Conservation (phyloP, 2,888 invertebrate genomes). For the Leptinotarsa juncta region DNA sequence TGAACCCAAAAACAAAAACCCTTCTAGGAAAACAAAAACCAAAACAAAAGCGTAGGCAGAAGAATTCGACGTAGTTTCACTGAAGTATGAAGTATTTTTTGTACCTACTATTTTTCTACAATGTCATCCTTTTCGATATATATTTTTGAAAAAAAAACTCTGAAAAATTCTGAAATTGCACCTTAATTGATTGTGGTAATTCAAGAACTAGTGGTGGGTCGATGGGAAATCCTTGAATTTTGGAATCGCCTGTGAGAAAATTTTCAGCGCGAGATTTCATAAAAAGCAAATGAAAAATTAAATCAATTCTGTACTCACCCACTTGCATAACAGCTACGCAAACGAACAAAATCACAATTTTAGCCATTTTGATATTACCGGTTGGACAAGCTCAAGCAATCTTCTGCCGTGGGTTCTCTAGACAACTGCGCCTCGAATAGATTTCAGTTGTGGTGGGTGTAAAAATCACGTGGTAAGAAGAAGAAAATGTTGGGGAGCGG, state of each 20-base stretch:
- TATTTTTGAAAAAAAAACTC: too few species aligned
- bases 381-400: neutral
- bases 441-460: slow-evolving; percentile 9
- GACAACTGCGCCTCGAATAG: slow-evolving; percentile 1
- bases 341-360: slow-evolving; percentile 36
- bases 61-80: too few species aligned
- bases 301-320: slow-evolving; percentile 27
- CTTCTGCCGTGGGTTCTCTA: neutral
- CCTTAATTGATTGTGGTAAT: neutral
- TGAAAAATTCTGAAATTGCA: neutral
- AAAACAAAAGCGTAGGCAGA: too few species aligned
- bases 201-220: neutral
- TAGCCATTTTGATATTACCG: slow-evolving; percentile 33
- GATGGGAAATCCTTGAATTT: neutral
- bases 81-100: too few species aligned
- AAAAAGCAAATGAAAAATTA: neutral
- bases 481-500: slow-evolving; percentile 24
- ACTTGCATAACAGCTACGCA: slow-evolving; percentile 34
- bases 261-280: too few species aligned
- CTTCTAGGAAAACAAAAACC: too few species aligned
- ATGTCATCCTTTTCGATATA: too few species aligned
- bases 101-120: too few species aligned
- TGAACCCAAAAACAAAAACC: too few species aligned
- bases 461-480: slow-evolving; percentile 24
- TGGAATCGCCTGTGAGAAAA: too few species aligned